A percentile compares a stretch with the other conserved stretches of the same genome.
Conservation (phyloP, 2,797 vertebrate genomes). For the Siniperca scherzeri region DNA sequence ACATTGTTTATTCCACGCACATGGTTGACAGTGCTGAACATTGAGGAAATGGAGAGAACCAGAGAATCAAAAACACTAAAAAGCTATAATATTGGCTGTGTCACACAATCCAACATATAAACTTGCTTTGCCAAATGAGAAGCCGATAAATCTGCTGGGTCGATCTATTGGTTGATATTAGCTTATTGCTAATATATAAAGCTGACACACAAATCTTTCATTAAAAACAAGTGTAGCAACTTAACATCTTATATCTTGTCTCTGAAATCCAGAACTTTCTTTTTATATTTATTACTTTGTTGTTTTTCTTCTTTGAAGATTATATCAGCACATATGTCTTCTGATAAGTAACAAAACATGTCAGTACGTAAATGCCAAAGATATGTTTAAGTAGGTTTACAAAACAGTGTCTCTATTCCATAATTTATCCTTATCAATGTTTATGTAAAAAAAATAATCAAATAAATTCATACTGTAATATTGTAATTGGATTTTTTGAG, state of each 20-base stretch:
- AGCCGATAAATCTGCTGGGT: neutral
- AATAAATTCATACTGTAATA: too few relatives aligned
- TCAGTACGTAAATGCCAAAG: too few relatives aligned
- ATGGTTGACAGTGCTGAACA: neutral
- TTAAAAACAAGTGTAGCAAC: neutral
- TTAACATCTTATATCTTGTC: neutral
- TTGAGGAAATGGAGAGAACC: neutral
- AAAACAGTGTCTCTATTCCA: too few relatives aligned
- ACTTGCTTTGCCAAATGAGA: neutral
- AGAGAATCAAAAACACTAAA: neutral
- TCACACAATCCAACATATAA: neutral
- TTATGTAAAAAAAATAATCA: too few relatives aligned
- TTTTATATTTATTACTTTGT: too few relatives aligned
- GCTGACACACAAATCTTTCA: neutral
- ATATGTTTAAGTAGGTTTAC: too few relatives aligned
- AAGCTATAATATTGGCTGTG: neutral
- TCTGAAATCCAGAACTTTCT: too few relatives aligned
- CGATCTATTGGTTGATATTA: neutral
- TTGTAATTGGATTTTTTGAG: too few relatives aligned
- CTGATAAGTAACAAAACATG: too few relatives aligned
- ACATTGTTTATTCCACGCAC: neutral
- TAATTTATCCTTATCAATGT: too few relatives aligned
- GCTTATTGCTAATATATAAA: neutral
- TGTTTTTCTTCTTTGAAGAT: too few relatives aligned
- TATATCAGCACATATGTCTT: too few relatives aligned